Base-by-base conservation (phyloP, 2,113 vertebrate genomes). In the Xiphias gladius region DNA sequence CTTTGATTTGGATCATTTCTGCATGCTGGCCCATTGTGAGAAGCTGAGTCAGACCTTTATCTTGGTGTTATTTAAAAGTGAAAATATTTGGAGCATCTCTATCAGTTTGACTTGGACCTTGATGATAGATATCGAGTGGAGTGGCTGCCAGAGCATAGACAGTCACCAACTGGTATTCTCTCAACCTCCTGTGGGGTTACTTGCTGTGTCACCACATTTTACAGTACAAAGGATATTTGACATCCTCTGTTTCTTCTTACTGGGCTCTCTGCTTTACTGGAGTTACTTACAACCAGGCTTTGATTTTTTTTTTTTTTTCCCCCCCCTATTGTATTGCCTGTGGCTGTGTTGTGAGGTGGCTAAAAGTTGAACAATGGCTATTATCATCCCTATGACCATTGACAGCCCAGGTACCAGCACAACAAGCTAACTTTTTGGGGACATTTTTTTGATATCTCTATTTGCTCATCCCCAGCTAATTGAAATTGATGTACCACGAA, bases 201-300 rank as follows among this genome's bases (percentile, higher is more conserved):
- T 62, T 75, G 50, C 71, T 67, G 52, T 86, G 67, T 76, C 62
- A 71, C 63, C 79, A 83, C 19, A 75, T 76, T 79, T 66, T 72
- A 55, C 39, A 66, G 37, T 59, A 79, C 71, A 78, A 68, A 82
- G 83, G 65, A 88, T 82, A 83, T 76, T 83, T 80, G 62, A 84
- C 75, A 65, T 88, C 43, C 41, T 82, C 39, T 62, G 24, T 79
- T 86, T 84, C 48, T 35, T 68, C 24, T 57, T 63, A 50, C 55
- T 63, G 69, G 37, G 0, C 41, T 66, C 24, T 76, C 66, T 76
- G n/a, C 30, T 69, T 75, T 70, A 48, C 50, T 50, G 54, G 68
- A 73, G 24, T 78, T 57, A 39, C 46, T 74, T 66, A 66, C 12
- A 52, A 19, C 46, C 54, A 22, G 19, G 59, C 74, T 75, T 54